phyloP scores from a whole-genome alignment of 2,113 vertebrate species.

The Epinephelus fuscoguttatus region DNA sequence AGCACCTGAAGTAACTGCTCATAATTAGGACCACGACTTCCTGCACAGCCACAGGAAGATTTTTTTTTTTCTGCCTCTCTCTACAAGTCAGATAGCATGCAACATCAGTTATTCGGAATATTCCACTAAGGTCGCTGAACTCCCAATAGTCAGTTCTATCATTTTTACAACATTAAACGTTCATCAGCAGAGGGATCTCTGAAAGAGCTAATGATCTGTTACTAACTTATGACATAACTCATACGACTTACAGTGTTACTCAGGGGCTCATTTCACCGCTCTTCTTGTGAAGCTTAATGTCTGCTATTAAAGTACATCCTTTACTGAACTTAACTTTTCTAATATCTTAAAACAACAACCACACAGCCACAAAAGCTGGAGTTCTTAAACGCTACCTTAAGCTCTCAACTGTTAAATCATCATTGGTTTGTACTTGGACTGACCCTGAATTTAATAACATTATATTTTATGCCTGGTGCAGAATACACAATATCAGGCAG shows the following conservation, averaged over 20 bases:
- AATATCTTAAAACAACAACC: neutral
- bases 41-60: neutral
- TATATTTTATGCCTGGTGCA: neutral
- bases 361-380: neutral
- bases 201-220: conserved; percentile 1
- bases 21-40: neutral
- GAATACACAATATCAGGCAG: too few species aligned
- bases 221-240: neutral
- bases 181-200: neutral
- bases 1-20: neutral
- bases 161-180: conserved; percentile 10
- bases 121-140: neutral
- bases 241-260: neutral
- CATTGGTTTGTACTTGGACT: neutral
- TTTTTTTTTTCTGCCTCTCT: neutral
- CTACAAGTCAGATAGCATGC: neutral
- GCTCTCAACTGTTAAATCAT: neutral
- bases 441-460: neutral
- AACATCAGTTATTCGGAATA: neutral
- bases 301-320: neutral
- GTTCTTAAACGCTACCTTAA: neutral
- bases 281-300: neutral
- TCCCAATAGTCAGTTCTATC: neutral
- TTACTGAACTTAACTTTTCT: neutral
- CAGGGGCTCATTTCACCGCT: neutral